These are phyloP conservation scores for Frankliniella intonsa DNA, from an alignment of 2,888 invertebrate species.

Conservation along the genomic window DNA sequence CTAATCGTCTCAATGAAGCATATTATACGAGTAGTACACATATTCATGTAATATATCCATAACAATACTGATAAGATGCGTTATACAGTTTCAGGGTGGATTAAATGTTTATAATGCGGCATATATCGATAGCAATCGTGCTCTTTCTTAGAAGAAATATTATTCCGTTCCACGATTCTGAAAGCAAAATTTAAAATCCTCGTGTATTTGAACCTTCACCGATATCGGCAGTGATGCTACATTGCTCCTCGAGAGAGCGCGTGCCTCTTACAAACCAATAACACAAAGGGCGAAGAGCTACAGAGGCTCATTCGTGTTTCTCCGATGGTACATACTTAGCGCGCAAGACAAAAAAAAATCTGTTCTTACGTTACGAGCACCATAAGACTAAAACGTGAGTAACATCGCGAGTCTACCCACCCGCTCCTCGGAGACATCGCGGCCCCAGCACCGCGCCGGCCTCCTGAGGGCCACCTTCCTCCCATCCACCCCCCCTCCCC, in stretches of 20 bases:
- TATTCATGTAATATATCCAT: neutral
- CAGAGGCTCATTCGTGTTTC: neutral
- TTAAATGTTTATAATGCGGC: no score
- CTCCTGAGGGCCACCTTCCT: no score
- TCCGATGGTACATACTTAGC: neutral
- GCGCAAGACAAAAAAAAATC: neutral
- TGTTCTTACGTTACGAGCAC: neutral
- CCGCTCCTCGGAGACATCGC: neutral
- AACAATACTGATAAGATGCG: neutral
- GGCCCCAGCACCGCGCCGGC: neutral
- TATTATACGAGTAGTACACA: neutral
- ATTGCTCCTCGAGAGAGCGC: neutral
- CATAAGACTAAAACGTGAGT: neutral
- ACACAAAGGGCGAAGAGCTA: neutral
- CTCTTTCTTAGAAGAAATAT: no score
- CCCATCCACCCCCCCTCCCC: no score
- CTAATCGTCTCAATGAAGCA: conserved; percentile 23
- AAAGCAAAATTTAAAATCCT: no score
- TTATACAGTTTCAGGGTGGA: neutral
- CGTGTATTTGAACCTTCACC: neutral
- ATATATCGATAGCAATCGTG: no score
- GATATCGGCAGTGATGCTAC: neutral
- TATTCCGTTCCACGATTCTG: no score
- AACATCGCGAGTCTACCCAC: neutral
- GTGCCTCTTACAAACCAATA: neutral